Evolutionary conservation across 2,888 invertebrate genomes (phyloP).

Genomic region (Capitulum mitella): DNA sequence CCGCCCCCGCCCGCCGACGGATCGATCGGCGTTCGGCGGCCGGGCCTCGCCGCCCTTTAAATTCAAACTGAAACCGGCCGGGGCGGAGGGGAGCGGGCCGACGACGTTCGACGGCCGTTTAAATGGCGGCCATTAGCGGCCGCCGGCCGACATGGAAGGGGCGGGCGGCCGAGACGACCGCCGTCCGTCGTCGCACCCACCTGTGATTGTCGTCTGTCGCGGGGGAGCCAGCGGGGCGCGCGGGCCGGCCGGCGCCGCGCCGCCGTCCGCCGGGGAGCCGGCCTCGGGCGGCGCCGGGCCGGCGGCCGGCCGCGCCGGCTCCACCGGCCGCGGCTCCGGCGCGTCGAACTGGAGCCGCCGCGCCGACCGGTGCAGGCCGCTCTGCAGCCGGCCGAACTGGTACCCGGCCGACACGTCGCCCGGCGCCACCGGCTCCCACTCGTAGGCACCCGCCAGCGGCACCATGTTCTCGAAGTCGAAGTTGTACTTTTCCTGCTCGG

Average conservation of each 20-base stretch:
- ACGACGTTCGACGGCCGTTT: too few relatives aligned
- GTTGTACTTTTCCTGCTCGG: slow-evolving; percentile 31
- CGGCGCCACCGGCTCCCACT: slow-evolving; percentile 28
- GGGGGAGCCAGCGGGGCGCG: too few relatives aligned
- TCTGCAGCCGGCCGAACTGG: slow-evolving; percentile 28
- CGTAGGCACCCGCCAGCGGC: slow-evolving; percentile 32
- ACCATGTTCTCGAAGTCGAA: slow-evolving; percentile 32
- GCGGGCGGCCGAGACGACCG: neutral
- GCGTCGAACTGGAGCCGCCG: neutral
- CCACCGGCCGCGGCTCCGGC: too few relatives aligned
- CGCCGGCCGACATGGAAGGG: neutral
- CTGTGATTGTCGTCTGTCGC: neutral
- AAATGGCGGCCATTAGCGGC: neutral
- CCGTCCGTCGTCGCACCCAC: neutral
- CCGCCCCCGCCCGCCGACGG: neutral
- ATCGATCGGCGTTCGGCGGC: neutral
- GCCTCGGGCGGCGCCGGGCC: too few relatives aligned
- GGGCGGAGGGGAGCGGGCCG: neutral
- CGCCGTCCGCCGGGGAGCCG: too few relatives aligned
- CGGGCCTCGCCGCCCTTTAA: neutral
- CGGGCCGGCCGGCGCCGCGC: too few relatives aligned
- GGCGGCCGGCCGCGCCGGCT: too few relatives aligned
- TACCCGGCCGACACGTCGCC: slow-evolving; percentile 33
- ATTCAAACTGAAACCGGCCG: neutral
- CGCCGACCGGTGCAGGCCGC: neutral